Evolutionary conservation across 2,113 vertebrate genomes (phyloP), one percentile per base, ranked within the genome.

Genomic region (Rafetus swinhoei): DNA sequence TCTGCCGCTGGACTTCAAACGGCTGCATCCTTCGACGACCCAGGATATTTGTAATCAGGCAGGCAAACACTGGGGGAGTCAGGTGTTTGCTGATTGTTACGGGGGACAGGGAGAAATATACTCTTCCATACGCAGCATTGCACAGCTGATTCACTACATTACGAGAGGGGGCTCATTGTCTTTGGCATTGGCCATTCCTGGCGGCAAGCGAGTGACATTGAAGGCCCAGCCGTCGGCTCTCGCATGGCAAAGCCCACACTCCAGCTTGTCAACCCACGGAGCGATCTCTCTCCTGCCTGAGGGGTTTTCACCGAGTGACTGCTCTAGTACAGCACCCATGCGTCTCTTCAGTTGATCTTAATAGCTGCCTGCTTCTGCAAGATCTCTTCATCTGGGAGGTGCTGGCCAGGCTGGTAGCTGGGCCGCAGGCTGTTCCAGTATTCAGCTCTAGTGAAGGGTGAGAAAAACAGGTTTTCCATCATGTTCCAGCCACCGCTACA

Each of bases 371-470:
- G 21, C 65, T 57, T 86, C 82, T 83, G 92, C 82, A 82, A 80
- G 56, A 22, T 86, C 84, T 77, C 24, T 87, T 79, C 35, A 82
- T 45, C 35, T 4, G 0, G 24, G 80, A 87, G 0, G 0, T 57
- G 69, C 54, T 84, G 79, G 81, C 1, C 7, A 50, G 76, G 85
- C 82, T 90, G 55, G 62, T 79, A 87, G 87, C 86, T 96, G 45
- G 95, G 95, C 94, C 93, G 81, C 92, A 85, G 94, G 94, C 82
- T 59, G 29, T 93, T 50, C n/a, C 25, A 81, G 91, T 91, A 56
- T 93, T 92, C 32, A 5, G 50, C 32, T 95, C 86, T 93, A 60
- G 91, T 27, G 69, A 88, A 6, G 18, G 87, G 24, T 83, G 84
- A 90, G 89, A 86, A 85, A 84, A 89, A 82, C 85, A 87, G 54